Base-by-base conservation (phyloP, 2,888 invertebrate species). In the Protophormia terraenovae region DNA sequence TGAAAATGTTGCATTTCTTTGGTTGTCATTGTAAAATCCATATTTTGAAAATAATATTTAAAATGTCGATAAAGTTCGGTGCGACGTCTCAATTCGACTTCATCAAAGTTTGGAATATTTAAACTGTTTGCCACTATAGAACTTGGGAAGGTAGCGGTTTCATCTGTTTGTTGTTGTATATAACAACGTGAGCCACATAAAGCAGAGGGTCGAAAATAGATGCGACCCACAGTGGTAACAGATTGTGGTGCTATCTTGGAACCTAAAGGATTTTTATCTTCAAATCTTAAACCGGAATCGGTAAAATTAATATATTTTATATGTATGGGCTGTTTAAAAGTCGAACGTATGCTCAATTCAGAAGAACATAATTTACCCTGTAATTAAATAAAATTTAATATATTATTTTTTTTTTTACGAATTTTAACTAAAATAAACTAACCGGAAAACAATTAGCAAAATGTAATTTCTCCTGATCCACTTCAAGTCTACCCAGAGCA, bases 381-480 rank as follows among this genome's bases (percentile, higher is more conserved):
- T 16, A 88, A 88, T 66, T 27, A 50, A 35, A 35, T 6, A 35
- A 4, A 35, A 6, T 64, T 19, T 22, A 19, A 16, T 35, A n/a
- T n/a, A n/a, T n/a, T n/a, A n/a, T n/a, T n/a, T n/a, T n/a, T n/a
- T n/a, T n/a, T n/a, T n/a, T n/a, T n/a, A n/a, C n/a, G n/a, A n/a
- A n/a, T n/a, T n/a, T n/a, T n/a, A n/a, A n/a, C n/a, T n/a, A n/a
- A n/a, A n/a, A n/a, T n/a, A n/a, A 73, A 94, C 95, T 94, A 93
- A 96, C 96, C 86, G 97, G 97, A 94, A 97, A 97, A 89, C 96
- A 96, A 91, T 96, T 95, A 86, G 95, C 95, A 91, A 97, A 96
- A 67, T 95, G 93, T 38, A 97, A 93, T 89, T 94, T 94, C 88
- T 95, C 95, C 82, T 95, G 95, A 86, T 95, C 94, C 75, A 96